Conservation (phyloP, 2,888 invertebrate genomes). For the Ophraella communa region DNA sequence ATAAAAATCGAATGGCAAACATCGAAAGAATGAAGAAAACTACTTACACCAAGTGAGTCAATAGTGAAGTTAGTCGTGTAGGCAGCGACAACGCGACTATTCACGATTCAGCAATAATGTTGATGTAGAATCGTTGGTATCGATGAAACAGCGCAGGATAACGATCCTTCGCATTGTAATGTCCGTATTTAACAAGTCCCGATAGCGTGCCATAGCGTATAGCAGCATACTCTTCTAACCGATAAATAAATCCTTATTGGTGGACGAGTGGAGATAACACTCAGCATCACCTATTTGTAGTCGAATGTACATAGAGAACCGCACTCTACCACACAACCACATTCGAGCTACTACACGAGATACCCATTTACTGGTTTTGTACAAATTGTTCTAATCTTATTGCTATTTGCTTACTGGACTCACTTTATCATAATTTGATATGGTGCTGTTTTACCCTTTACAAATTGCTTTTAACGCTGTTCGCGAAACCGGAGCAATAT, state of each 20-base stretch:
- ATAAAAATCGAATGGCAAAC: background rate
- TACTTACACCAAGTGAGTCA: conserved; percentile 31
- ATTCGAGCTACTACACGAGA: conserved; percentile 42
- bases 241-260: conserved; percentile 58
- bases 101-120: conserved; percentile 61
- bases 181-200: conserved; percentile 59
- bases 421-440: conserved; percentile 5
- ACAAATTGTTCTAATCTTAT: conserved; percentile 33
- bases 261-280: conserved; percentile 52
- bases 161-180: conserved; percentile 61
- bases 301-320: conserved; percentile 38
- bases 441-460: background rate
- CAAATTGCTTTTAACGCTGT: background rate
- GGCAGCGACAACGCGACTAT: conserved; percentile 57
- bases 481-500: background rate
- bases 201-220: conserved; percentile 51
- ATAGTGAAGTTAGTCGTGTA: conserved; percentile 44
- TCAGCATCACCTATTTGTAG: conserved; percentile 56
- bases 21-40: conserved; percentile 34
- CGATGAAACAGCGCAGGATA: conserved; percentile 59
- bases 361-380: conserved; percentile 37
- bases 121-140: conserved; percentile 59
- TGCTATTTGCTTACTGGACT: conserved; percentile 8
- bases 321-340: conserved; percentile 33
- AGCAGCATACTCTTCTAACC: conserved; percentile 45